phyloP scores from a whole-genome alignment of 1,140 invertebrate genomes.

The Monochamus saltuarius region DNA sequence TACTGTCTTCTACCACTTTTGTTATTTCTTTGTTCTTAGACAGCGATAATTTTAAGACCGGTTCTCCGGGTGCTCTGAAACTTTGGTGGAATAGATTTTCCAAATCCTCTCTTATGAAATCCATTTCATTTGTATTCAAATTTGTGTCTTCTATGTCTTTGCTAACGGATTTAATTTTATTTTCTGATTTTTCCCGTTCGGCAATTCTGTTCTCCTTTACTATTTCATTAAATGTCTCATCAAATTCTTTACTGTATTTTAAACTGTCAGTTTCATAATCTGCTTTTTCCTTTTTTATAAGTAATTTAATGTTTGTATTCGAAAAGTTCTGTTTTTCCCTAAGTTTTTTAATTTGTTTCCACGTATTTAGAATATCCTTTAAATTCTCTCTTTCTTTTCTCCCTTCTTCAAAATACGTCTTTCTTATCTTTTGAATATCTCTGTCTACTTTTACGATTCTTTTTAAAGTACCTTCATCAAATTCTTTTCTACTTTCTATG shows the following conservation, averaged over 20 bases:
- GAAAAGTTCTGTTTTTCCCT: slow-evolving; percentile 45
- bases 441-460: slow-evolving; percentile 18
- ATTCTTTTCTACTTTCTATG: slow-evolving; percentile 28
- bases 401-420: slow-evolving; percentile 47
- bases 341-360: slow-evolving; percentile 51
- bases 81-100: slow-evolving; percentile 48
- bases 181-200: not conserved
- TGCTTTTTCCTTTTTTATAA: slow-evolving; percentile 44
- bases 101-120: slow-evolving; percentile 43
- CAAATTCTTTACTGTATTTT: slow-evolving; percentile 42
- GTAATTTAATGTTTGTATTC: slow-evolving; percentile 48
- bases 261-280: slow-evolving; percentile 35
- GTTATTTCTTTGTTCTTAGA: slow-evolving; percentile 38
- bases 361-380: slow-evolving; percentile 46
- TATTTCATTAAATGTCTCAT: slow-evolving; percentile 50
- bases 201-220: slow-evolving; percentile 47
- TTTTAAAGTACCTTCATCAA: slow-evolving; percentile 23
- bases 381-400: slow-evolving; percentile 42
- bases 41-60: slow-evolving; percentile 46
- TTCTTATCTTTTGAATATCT: slow-evolving; percentile 46
- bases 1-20: slow-evolving; percentile 27
- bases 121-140: no score
- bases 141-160: slow-evolving; percentile 9
- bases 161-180: not conserved
- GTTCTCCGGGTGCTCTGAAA: slow-evolving; percentile 51